phyloP scores from a whole-genome alignment of 2,888 invertebrate genomes.

The Caradrina clavipalpis region DNA sequence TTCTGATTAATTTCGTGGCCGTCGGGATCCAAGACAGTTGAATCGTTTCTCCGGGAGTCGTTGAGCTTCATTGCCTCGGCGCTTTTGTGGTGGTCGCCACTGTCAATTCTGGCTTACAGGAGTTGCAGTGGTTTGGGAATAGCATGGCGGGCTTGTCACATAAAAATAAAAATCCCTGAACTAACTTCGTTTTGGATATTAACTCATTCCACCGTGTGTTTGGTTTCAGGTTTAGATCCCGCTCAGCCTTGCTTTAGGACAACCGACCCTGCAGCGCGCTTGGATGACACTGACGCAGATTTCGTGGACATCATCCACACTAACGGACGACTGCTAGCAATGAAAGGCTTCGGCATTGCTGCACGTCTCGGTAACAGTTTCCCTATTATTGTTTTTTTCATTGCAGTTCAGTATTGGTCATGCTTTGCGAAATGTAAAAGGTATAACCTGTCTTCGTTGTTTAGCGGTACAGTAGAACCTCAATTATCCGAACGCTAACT shows the following conservation, averaged over 20 bases:
- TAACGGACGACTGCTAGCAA: conserved; percentile 88
- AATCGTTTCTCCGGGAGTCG: too few species aligned
- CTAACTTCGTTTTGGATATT: not conserved
- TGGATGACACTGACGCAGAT: conserved; percentile 90
- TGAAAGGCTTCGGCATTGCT: conserved; percentile 91
- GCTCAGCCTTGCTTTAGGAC: conserved; percentile 92
- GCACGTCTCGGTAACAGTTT: conserved; percentile 87
- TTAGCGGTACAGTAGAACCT: too few species aligned
- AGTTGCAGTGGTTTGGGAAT: too few species aligned
- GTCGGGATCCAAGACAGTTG: too few species aligned
- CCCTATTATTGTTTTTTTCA: not conserved
- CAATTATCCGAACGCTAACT: too few species aligned
- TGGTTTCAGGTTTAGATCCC: conserved; percentile 90
- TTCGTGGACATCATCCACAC: conserved; percentile 93
- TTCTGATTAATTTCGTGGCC: too few species aligned
- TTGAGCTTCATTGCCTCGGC: too few species aligned
- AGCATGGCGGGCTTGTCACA: too few species aligned
- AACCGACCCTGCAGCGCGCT: conserved; percentile 80
- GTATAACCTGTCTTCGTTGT: not conserved
- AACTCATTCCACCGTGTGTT: not conserved
- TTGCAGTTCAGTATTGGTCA: not conserved
- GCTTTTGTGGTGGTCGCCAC: too few species aligned
- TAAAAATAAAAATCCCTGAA: too few species aligned
- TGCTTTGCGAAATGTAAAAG: not conserved
- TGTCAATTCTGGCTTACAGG: too few species aligned